These are phyloP conservation scores for Xanthorhoe designata DNA, from an alignment of 2,888 invertebrate species.

Conservation along the genomic window DNA sequence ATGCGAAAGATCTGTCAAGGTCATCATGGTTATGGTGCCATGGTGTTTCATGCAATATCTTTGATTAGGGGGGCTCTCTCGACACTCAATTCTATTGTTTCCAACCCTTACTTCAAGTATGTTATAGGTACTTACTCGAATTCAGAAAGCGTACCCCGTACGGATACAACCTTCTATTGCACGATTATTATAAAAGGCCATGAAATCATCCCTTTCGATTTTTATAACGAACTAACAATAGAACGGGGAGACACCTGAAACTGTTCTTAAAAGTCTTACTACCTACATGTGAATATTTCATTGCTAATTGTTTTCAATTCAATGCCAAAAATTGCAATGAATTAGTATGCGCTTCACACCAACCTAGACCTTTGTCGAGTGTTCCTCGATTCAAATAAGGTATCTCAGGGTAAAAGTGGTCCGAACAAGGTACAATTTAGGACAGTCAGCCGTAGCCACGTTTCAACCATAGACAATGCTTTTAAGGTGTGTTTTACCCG, in stretches of 20 bases:
- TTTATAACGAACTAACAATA: not conserved
- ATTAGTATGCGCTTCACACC: constrained; percentile 32
- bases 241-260: not conserved
- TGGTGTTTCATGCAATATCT: not conserved
- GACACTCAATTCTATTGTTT: no score
- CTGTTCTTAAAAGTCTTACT: not conserved
- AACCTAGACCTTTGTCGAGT: constrained; percentile 44
- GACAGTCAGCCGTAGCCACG: constrained; percentile 29
- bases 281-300: not conserved
- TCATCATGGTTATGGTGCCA: not conserved
- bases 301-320: not conserved
- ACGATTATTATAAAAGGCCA: no score
- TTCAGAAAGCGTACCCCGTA: no score
- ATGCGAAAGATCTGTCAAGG: constrained; percentile 6
- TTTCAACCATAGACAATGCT: constrained; percentile 36
- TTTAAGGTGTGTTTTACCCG: constrained; percentile 40
- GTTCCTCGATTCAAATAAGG: constrained; percentile 32
- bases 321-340: constrained; percentile 24
- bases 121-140: no score
- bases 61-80: no score
- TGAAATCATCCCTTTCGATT: no score
- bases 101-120: no score
- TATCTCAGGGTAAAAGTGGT: constrained; percentile 33
- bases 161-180: no score
- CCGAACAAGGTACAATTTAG: constrained; percentile 40